Base-by-base conservation (phyloP, 2,797 vertebrate species). In the Australoheros facetus region DNA sequence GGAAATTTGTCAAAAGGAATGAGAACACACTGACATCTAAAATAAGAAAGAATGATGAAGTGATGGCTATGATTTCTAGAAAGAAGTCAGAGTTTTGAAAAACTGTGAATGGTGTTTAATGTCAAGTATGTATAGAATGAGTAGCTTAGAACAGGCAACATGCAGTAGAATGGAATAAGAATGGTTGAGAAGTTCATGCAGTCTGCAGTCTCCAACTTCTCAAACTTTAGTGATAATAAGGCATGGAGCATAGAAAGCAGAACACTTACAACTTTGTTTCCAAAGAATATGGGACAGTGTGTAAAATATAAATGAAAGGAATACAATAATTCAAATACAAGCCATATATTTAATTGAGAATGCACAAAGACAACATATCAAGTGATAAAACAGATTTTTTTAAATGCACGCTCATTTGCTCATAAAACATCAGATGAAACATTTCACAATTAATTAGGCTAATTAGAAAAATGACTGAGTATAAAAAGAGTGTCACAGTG, bases 401-500 rank as follows among this genome's bases (percentile, higher is more conserved):
- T 28, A 48, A 69, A 69, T 0, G 9, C 48, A 21, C 51, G 12
- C 62, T 69, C 17, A 48, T 66, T 66, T 48, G 23, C 16, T 8
- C 62, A 66, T 19, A 48, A 66, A 66, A 66, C 39, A 66, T 23
- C 39, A 66, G 62, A 19, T 69, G 23, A 45, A 48, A 51, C 42
- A 12, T 51, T 26, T 69, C 19, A 51, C 26, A 69, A 51, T 69
- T 30, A 69, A 69, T 69, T 51, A 69, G 23, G 26, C 45, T 45
- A 69, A 69, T 51, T 69, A 69, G 62, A n/a, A 69, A 69, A 26
- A 69, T 13, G 62, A 69, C 1, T 69, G 42, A 69, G 62, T 69
- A 30, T 69, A 69, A 69, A 30, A 64, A 66, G 42, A 51, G 23
- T 0, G 10, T 51, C 26, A 28, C 42, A 30, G 26, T n/a, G 16